A percentile compares a stretch with the other conserved stretches of the same genome.
These are phyloP conservation scores for Lateolabrax maculatus DNA, from an alignment of 2,797 vertebrate genomes.

Conservation along the genomic window DNA sequence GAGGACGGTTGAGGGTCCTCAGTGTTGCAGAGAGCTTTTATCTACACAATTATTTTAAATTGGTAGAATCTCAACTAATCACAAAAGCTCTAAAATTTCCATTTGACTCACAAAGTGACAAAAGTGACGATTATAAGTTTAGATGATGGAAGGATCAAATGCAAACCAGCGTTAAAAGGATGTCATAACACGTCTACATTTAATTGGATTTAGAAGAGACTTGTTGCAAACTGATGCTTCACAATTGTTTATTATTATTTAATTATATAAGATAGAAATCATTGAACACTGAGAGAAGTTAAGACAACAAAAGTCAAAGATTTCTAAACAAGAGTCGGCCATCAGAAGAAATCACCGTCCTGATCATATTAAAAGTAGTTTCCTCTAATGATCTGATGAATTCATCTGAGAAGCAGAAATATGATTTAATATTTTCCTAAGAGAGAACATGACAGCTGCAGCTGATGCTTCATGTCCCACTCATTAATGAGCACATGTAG, in stretches of 20 bases:
- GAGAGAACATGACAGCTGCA: too few species aligned
- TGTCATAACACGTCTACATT: not conserved
- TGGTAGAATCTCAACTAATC: too few species aligned
- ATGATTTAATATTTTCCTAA: too few species aligned
- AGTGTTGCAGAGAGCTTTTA: conserved; percentile 20
- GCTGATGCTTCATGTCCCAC: too few species aligned
- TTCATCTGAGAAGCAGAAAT: too few species aligned
- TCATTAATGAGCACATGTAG: too few species aligned
- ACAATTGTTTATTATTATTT: not conserved
- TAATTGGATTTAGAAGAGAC: not conserved
- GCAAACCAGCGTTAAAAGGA: not conserved
- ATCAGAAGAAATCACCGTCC: not conserved
- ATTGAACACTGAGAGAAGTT: not conserved
- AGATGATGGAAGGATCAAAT: not conserved
- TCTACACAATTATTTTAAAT: conserved; percentile 4
- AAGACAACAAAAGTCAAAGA: not conserved
- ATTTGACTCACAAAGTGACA: not conserved
- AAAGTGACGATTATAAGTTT: conserved; percentile 8
- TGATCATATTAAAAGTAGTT: not conserved
- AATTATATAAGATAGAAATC: not conserved
- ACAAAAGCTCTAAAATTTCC: too few species aligned
- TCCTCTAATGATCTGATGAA: not conserved
- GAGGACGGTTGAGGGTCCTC: conserved; percentile 44
- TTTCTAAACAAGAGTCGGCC: not conserved
- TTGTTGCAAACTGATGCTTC: not conserved